Base-by-base conservation (phyloP, 1,140 invertebrate genomes). In the Vanessa atalanta region DNA sequence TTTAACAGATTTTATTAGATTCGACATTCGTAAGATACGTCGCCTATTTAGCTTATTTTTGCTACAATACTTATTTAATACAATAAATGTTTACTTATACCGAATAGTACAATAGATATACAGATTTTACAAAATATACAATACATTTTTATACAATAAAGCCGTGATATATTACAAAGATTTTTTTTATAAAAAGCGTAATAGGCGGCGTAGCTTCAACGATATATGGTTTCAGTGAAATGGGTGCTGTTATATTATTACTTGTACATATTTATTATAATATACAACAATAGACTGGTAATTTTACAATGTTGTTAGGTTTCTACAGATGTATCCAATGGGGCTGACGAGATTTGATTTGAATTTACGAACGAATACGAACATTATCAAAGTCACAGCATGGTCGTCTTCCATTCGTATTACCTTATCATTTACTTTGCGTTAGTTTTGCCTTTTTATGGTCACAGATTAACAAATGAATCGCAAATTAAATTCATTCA, bases 201-300 rank as follows among this genome's bases (percentile, higher is more conserved):
- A 80, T 82, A 81, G 87, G 88, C 88, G 90, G 67, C 86, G 85
- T 70, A 79, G 53, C 77, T 68, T 76, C 75, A 64, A 64, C 73
- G 73, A 68, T 72, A 77, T 78, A 82, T 88, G 80, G 73, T 91
- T 90, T 91, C 83, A 87, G 87, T 88, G 82, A 83, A 82, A 90
- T 90, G 88, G 89, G 90, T 92, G 90, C 89, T 92, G 85, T 90
- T 89, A 91, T 86, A 89, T 89, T 81, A 88, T 88, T 89, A 88
- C 85, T 92, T 92, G 88, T 92, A 92, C 88, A 92, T 92, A 92
- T 88, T 90, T 90, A 92, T 90, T 90, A 82, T 90, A 92, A 91
- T 90, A 89, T 91, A 90, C 80, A 80, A 88, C 88, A 92, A 92
- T 92, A 92, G 89, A 90, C 90, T 91, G 90, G 90, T 92, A 91